These are phyloP conservation scores for Malacoctenus gilli DNA, from an alignment of 2,797 vertebrate genomes.

Conservation along the genomic window DNA sequence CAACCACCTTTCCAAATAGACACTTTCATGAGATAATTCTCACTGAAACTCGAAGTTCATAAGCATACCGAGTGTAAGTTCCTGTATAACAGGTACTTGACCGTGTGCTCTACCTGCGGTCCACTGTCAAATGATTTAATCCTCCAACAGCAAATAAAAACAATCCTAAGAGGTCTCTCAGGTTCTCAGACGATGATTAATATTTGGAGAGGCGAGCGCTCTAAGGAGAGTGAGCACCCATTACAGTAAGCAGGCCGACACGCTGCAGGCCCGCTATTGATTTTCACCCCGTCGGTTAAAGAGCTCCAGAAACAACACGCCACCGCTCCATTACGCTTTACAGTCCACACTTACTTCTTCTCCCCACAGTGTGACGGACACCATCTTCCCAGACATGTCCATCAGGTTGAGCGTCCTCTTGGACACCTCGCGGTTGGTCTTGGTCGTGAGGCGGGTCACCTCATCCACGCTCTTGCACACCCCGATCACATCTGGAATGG, in stretches of 20 bases:
- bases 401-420: conserved; percentile 91
- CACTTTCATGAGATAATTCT: no score
- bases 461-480: conserved; percentile 93
- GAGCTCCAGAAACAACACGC: not conserved
- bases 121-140: not conserved
- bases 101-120: not conserved
- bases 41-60: no score
- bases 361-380: conserved; percentile 93
- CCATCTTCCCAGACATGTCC: conserved; percentile 91
- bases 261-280: conserved; percentile 6
- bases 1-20: no score
- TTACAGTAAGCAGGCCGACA: not conserved
- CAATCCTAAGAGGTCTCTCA: not conserved
- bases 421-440: conserved; percentile 89
- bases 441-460: conserved; percentile 88
- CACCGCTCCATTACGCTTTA: not conserved
- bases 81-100: not conserved
- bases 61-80: no score
- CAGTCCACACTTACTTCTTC: conserved; percentile 84
- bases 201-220: not conserved
- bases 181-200: not conserved
- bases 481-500: conserved; percentile 91
- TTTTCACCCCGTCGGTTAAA: conserved; percentile 24
- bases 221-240: no score
- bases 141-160: not conserved